phyloP scores from a whole-genome alignment of 1,140 invertebrate species.

The Drosophila nigrodunni region DNA sequence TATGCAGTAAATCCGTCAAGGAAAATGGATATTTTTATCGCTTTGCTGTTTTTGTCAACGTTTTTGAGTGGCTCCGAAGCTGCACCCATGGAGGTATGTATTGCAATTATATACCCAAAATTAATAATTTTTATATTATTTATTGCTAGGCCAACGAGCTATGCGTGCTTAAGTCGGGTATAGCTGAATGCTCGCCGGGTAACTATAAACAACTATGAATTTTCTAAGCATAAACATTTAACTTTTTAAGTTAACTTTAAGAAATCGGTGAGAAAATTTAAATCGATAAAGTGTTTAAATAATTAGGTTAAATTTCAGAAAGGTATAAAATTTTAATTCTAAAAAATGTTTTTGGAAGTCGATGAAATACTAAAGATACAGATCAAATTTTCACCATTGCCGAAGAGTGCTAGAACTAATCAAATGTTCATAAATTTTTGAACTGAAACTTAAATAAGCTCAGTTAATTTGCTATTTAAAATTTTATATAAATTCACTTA shows the following conservation, averaged over 20 bases:
- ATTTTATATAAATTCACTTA: no score
- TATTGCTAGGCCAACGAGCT: constrained; percentile 26
- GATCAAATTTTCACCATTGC: neutral
- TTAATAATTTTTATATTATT: neutral
- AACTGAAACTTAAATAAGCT: neutral
- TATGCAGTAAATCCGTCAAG: constrained; percentile 14
- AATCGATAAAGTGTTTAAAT: neutral
- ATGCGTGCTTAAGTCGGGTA: constrained; percentile 23
- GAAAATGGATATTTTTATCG: constrained; percentile 32
- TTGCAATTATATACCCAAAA: neutral
- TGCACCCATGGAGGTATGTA: constrained; percentile 36
- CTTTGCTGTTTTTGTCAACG: constrained; percentile 22
- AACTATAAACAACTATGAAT: constrained; percentile 5
- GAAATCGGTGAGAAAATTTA: neutral
- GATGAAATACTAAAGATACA: no score
- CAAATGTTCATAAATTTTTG: neutral
- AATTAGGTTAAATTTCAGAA: neutral
- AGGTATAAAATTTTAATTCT: no score
- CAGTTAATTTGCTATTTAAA: no score
- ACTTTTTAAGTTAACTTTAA: neutral
- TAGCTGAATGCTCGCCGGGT: constrained; percentile 38
- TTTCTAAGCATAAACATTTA: neutral
- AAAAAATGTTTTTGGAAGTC: no score
- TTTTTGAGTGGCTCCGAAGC: constrained; percentile 16
- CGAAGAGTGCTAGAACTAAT: neutral